Base-by-base conservation (phyloP, 2,888 invertebrate genomes). In the Anodontia alba region DNA sequence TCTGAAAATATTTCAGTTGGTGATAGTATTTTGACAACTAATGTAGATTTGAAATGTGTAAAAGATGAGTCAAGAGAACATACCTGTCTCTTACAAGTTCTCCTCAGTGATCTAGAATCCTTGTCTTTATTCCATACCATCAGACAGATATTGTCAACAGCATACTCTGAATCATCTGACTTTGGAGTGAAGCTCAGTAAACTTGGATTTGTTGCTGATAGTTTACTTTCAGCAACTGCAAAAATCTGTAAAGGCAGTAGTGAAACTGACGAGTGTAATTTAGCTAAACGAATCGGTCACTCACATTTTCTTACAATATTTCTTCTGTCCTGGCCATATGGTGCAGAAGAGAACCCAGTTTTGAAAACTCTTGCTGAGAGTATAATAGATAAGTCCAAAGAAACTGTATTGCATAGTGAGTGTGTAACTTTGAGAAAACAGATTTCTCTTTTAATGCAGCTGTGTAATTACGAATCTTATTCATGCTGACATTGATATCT, bases 271-370 rank as follows among this genome's bases (percentile, higher is more conserved):
- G 36, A 51, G 17, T 67, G 69, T 36, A 69, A 42, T 17, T 46
- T 73, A 26, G 26, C 29, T 3, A 36, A 51, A 15, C 51, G 38
- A 3, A 23, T 88, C 20, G 42, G 46, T 17, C 74, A 81, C 54
- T 68, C 79, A 15, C 86, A 88, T 73, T 87, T 86, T 49, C 67
- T 88, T 20, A 67, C 81, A 0, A 49, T 84, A n/a, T 78, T 89
- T 31, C 67, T 90, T 17, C 76, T 89, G n/a, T 76, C 81, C 23
- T 90, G 89, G 90, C 90, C 90, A 0, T 84, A 86, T 69, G 20
- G 23, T n/a, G 23, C n/a, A 46, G n/a, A 33, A 1, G 31, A 62
- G 31, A 62, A 62, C 8, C 17, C 62, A 3, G 20, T 15, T 1
- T 33, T 62, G 17, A 62, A 8, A 5, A 1, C 33, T 31, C 33